Conservation (phyloP, 92 coral and sea anemone genomes). For the Palythoa caribaeorum region DNA sequence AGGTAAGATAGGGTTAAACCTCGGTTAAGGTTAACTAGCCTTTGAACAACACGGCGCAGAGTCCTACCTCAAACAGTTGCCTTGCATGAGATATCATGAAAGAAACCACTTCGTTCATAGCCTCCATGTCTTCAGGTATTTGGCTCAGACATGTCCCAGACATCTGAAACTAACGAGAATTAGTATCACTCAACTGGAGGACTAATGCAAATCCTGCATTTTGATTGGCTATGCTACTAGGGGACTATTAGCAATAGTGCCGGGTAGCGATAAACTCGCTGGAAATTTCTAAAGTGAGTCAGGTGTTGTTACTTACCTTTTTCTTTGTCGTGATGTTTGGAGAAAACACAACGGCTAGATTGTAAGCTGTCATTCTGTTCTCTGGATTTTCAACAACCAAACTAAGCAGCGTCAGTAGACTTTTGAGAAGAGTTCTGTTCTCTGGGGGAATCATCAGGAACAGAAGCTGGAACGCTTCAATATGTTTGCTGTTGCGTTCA, state of each 20-base stretch:
- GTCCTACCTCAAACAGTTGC: conserved; percentile 77
- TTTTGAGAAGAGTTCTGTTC: conserved; percentile 79
- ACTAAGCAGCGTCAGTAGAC: conserved; percentile 72
- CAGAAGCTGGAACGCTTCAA: conserved; percentile 88
- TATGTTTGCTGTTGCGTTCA: conserved; percentile 68
- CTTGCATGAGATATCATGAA: conserved; percentile 84
- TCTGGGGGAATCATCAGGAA: conserved; percentile 90
- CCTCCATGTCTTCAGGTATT: conserved; percentile 82
- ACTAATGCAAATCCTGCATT: no score
- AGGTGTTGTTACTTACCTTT: conserved; percentile 55
- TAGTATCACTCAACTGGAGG: no score
- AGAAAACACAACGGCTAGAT: conserved; percentile 88
- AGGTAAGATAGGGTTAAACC: no score
- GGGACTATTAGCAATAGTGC: no score
- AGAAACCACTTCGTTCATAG: conserved; percentile 81
- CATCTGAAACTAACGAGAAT: conserved; percentile 49
- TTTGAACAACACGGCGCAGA: no score
- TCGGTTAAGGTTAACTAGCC: no score
- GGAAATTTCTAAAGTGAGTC: not conserved
- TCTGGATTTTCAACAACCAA: conserved; percentile 67
- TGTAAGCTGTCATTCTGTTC: conserved; percentile 87
- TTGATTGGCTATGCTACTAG: no score
- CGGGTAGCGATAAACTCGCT: no score
- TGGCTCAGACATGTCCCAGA: conserved; percentile 75
- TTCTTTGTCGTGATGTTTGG: conserved; percentile 84